Base-by-base conservation (phyloP, 2,113 vertebrate species). In the Nanger granti region DNA sequence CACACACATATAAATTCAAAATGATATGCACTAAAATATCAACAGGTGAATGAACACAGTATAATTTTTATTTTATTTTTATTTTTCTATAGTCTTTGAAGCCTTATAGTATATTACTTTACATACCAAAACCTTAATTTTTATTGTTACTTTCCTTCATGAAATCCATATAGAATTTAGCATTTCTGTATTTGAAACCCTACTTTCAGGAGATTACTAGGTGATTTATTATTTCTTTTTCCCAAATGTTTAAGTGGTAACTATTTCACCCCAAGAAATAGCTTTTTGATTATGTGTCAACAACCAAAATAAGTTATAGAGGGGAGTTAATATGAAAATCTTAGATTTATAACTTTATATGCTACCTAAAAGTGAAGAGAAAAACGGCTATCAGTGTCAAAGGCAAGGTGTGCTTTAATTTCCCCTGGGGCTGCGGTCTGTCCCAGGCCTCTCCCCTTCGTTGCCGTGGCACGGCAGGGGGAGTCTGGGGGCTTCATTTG, bases 231-330 rank as follows among this genome's bases (percentile, higher is more conserved):
- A 88, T 91, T 95, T 95, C 28, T 47, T 94, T 82, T 87, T 31
- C 66, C 4, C 69, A 87, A 66, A 89, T 83, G 8, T 89, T 92
- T 57, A 84, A 87, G 18, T 55, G 24, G 44, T 89, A 89, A 96
- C 55, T 88, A 10, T 93, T 89, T 97, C 20, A 96, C 12, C 37
- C 14, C 66, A 89, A 86, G 29, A 5, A 94, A 79, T 89, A 93
- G 76, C 79, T 92, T 37, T 87, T 73, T 97, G 28, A 79, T 90
- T 54, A 85, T 94, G 64, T 92, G 86, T 96, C 9, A 62, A 37
- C 15, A 95, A 12, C 5, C n/a, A 93, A 84, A 95, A 22, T 91
- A 96, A 89, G 22, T 93, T 66, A 64, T 69, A 60, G 49, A 55
- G 34, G 52, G 18, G 54, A 76, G 17, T 6, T 90, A 93, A 88